These are phyloP conservation scores for Bubo blakistoni DNA, from an alignment of 2,113 vertebrate species.

Conservation along the genomic window DNA sequence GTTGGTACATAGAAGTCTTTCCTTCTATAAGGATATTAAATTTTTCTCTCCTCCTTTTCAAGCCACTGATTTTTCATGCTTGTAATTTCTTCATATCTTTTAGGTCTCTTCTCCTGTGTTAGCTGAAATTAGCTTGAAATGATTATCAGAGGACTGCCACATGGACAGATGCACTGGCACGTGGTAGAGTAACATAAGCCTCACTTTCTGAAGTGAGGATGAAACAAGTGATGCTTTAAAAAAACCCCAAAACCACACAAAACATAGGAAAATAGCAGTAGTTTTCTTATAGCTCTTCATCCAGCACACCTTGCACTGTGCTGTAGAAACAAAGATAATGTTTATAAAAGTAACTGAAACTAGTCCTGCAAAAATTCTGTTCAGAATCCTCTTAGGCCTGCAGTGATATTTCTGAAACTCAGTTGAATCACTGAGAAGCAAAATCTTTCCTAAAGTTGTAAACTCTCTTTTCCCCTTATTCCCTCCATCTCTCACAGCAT, in stretches of 20 bases:
- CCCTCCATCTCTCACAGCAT: not conserved
- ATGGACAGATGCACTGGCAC: not conserved
- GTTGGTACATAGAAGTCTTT: accelerated
- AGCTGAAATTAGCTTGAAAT: not conserved
- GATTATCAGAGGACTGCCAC: not conserved
- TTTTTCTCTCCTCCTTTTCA: not conserved
- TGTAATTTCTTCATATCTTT: not conserved
- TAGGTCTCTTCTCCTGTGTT: not conserved
- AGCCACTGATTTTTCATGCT: not conserved
- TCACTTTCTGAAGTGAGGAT: not conserved
- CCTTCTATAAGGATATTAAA: not conserved
- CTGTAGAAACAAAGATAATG: not conserved
- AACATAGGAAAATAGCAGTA: not conserved
- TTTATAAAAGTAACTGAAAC: not conserved
- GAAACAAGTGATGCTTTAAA: not conserved
- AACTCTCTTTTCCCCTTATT: not conserved
- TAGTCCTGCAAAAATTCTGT: not conserved
- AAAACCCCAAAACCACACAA: not conserved
- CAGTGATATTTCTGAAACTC: not conserved
- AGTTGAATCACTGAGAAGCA: not conserved
- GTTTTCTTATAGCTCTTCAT: not conserved
- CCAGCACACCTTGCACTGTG: not conserved
- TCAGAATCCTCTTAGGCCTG: not conserved
- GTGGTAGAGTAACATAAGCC: not conserved
- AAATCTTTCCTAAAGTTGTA: not conserved